Percentiles rank a stretch among this genome's conserved stretches.
phyloP scores from a whole-genome alignment of 2,888 invertebrate genomes.

The Leptopilina drosophilae region DNA sequence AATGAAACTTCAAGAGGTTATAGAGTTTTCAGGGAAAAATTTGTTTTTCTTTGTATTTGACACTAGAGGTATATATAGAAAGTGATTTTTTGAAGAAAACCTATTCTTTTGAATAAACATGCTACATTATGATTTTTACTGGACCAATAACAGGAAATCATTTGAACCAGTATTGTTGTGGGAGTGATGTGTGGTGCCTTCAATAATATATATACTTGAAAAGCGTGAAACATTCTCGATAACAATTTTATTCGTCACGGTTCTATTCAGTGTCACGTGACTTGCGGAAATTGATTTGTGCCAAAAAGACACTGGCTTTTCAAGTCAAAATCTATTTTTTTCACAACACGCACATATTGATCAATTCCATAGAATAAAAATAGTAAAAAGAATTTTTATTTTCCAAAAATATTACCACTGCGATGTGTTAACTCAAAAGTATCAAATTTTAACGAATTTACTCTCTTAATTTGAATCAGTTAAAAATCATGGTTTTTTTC shows the following conservation, averaged over 20 bases:
- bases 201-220: constrained; percentile 14
- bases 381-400: too few species aligned
- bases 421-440: too few species aligned
- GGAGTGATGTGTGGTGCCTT: constrained; percentile 54
- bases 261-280: constrained; percentile 58
- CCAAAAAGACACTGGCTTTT: not conserved
- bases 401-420: too few species aligned
- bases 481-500: too few species aligned
- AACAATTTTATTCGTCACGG: constrained; percentile 59
- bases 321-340: too few species aligned
- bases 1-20: too few species aligned
- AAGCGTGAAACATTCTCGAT: constrained; percentile 42
- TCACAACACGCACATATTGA: too few species aligned
- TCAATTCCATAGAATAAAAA: too few species aligned
- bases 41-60: not conserved
- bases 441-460: too few species aligned
- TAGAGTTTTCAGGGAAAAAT: not conserved
- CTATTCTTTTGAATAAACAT: constrained; percentile 4
- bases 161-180: constrained; percentile 61
- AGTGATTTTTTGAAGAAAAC: not conserved
- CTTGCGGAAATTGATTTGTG: constrained; percentile 61
- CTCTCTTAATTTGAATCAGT: too few species aligned
- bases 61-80: not conserved
- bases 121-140: not conserved
- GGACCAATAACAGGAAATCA: constrained; percentile 62